Conservation (phyloP, 2,888 invertebrate species). For the Aromia moschata region DNA sequence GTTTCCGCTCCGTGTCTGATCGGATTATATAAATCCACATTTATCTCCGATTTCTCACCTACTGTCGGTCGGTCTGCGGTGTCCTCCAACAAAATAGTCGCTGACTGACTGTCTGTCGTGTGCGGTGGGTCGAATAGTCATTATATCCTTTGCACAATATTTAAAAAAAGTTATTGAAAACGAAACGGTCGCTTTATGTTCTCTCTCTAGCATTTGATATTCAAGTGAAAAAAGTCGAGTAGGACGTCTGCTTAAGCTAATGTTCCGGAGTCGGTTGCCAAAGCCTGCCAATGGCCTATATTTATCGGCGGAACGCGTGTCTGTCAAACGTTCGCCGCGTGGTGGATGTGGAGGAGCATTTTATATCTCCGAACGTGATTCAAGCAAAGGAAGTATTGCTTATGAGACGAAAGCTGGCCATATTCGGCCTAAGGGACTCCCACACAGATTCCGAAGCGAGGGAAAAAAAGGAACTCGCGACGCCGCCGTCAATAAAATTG, state of each 20-base stretch:
- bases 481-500: conserved; percentile 1
- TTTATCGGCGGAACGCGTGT: neutral
- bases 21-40: too few species aligned
- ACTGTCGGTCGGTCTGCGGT: too few species aligned
- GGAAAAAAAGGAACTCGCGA: neutral
- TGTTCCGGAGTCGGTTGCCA: conserved; percentile 4
- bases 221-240: neutral
- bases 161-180: too few species aligned
- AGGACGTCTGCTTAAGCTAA: neutral
- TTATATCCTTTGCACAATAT: too few species aligned
- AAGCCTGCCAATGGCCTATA: conserved; percentile 8
- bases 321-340: conserved; percentile 8
- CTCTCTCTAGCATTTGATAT: too few species aligned
- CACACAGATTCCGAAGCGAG: neutral
- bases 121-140: too few species aligned
- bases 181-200: neutral
- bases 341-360: conserved; percentile 1
- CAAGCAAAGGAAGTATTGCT: conserved; percentile 11
- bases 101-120: too few species aligned
- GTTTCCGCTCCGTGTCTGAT: too few species aligned
- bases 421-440: conserved; percentile 1
- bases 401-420: conserved; percentile 8
- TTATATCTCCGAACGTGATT: conserved; percentile 4
- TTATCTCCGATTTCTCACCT: too few species aligned
- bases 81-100: too few species aligned